Conservation (phyloP, 2,888 invertebrate species). For the Zeuzera pyrina region DNA sequence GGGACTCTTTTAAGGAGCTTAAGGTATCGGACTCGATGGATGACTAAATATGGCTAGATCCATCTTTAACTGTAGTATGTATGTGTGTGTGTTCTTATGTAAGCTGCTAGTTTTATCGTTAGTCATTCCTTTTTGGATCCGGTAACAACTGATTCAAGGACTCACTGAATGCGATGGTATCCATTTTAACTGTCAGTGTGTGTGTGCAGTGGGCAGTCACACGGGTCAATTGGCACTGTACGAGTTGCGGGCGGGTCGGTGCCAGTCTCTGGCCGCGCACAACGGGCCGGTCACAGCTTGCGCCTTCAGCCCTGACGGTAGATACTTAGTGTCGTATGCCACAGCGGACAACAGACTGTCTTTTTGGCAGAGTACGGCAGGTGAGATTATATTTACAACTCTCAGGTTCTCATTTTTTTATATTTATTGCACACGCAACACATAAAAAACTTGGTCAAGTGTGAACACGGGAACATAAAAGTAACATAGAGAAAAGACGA, state of each 20-base stretch:
- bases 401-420: too few relatives aligned
- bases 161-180: too few relatives aligned
- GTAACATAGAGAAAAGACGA: too few relatives aligned
- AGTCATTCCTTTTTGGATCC: background rate
- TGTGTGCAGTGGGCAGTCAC: conserved; percentile 85
- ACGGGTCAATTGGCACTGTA: conserved; percentile 95
- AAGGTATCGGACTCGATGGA: too few relatives aligned
- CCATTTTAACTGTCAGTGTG: background rate
- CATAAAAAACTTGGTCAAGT: too few relatives aligned
- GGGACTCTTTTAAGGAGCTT: too few relatives aligned
- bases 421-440: too few relatives aligned
- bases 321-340: conserved; percentile 96
- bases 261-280: conserved; percentile 95
- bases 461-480: too few relatives aligned
- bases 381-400: conserved; percentile 52
- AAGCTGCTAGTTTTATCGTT: background rate
- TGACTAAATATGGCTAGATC: too few relatives aligned
- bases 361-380: conserved; percentile 97
- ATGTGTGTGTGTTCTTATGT: background rate
- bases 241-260: conserved; percentile 95
- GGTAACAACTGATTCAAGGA: too few relatives aligned
- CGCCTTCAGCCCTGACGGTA: conserved; percentile 97
- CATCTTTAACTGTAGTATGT: too few relatives aligned
- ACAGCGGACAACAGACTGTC: conserved; percentile 94
- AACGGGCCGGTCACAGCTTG: conserved; percentile 91